A percentile compares a stretch with the other conserved stretches of the same genome.
Conservation (phyloP, 2,113 vertebrate species). For the Alethe diademata region DNA sequence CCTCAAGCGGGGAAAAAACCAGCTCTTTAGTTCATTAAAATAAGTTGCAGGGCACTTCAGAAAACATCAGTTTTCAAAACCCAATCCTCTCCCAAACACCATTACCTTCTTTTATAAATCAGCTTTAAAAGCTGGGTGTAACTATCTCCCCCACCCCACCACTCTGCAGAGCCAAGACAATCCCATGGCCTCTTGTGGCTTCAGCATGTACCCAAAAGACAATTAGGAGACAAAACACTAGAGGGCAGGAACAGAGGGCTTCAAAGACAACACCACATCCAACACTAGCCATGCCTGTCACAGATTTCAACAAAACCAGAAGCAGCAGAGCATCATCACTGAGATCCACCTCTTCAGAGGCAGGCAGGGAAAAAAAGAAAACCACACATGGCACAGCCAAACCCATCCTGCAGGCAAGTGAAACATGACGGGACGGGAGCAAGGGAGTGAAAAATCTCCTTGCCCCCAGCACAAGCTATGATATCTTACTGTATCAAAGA, state of each 20-base stretch:
- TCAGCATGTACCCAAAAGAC: accelerated
- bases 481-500: background rate
- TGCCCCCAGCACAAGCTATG: background rate
- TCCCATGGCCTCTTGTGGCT: background rate
- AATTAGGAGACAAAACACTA: background rate
- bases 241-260: background rate
- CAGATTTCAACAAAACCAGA: background rate
- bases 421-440: background rate
- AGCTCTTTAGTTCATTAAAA: background rate
- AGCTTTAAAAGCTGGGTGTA: background rate
- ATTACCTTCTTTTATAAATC: background rate
- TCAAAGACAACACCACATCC: background rate
- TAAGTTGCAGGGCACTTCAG: background rate
- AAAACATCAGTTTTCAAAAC: background rate
- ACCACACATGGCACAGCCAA: background rate
- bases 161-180: background rate
- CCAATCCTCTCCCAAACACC: background rate
- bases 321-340: background rate
- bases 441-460: background rate
- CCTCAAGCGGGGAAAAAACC: background rate
- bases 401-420: background rate
- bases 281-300: background rate
- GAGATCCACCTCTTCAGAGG: background rate
- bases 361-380: background rate
- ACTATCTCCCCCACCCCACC: background rate